Percentiles rank a stretch among this genome's conserved stretches.
Conservation (phyloP, 2,888 invertebrate genomes). For the Acleris emargana region DNA sequence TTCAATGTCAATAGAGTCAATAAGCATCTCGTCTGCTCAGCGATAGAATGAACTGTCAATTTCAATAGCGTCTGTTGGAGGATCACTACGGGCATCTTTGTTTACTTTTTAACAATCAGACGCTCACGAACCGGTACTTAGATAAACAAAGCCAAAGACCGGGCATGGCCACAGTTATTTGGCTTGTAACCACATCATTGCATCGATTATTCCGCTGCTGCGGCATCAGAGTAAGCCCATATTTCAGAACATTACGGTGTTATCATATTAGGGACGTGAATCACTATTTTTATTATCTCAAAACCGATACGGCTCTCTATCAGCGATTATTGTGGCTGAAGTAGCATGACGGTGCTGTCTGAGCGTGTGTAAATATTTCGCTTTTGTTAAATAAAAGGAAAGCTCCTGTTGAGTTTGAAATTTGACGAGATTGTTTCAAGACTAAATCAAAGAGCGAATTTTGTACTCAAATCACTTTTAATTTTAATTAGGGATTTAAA, state of each 20-base stretch:
- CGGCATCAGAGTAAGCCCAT: slow-evolving; percentile 8
- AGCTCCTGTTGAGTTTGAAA: too few species aligned
- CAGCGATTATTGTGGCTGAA: slow-evolving; percentile 52
- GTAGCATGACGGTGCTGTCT: slow-evolving; percentile 48
- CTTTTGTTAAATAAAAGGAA: neutral
- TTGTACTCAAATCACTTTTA: too few species aligned
- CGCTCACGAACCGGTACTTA: neutral
- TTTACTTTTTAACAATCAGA: neutral
- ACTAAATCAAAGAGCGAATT: too few species aligned
- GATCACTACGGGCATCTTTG: neutral
- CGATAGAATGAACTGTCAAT: slow-evolving; percentile 38
- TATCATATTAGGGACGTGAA: slow-evolving; percentile 30
- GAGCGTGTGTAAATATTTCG: neutral
- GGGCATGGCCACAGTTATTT: neutral
- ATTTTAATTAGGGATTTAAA: too few species aligned
- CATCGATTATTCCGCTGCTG: neutral
- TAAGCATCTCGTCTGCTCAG: slow-evolving; percentile 34
- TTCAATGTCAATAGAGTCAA: slow-evolving; percentile 40
- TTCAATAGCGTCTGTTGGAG: slow-evolving; percentile 28
- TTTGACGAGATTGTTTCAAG: too few species aligned
- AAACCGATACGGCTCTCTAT: slow-evolving; percentile 54
- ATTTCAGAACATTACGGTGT: slow-evolving; percentile 4
- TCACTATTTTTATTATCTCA: slow-evolving; percentile 42
- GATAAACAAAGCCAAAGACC: neutral
- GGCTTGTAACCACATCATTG: neutral